These are phyloP conservation scores for Megaceryle torquata DNA, from an alignment of 2,113 vertebrate genomes.

Conservation along the genomic window DNA sequence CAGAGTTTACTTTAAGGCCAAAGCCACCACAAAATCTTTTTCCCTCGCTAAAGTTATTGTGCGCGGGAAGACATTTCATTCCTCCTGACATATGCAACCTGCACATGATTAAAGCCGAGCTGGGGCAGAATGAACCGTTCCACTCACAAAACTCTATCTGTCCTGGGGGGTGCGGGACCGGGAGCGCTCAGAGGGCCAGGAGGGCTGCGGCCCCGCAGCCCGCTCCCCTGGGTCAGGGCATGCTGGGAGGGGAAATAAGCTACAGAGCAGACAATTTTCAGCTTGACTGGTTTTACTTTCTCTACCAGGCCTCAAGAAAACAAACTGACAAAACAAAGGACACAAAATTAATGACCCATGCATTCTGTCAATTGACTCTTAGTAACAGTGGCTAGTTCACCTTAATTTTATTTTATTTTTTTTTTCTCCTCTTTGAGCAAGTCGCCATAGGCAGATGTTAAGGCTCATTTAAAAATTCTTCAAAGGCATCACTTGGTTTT, in stretches of 20 bases:
- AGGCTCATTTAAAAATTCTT: conserved; percentile 83
- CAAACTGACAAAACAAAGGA: conserved; percentile 99
- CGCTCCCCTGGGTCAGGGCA: conserved; percentile 81
- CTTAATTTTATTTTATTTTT: conserved; percentile 74
- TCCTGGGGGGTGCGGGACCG: conserved; percentile 79
- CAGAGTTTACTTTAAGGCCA: background rate
- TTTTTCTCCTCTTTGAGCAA: conserved; percentile 70
- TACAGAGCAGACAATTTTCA: conserved; percentile 99
- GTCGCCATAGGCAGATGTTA: conserved; percentile 82
- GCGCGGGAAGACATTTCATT: conserved; percentile 7
- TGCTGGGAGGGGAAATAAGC: conserved; percentile 93
- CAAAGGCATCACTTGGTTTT: conserved; percentile 81
- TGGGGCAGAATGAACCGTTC: conserved; percentile 58
- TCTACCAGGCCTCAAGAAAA: conserved; percentile 93
- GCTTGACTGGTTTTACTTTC: conserved; percentile 99
- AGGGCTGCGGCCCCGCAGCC: conserved; percentile 76
- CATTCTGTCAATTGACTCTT: conserved; percentile 91
- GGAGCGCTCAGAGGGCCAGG: conserved; percentile 77
- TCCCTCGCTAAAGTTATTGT: background rate
- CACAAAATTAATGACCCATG: conserved; percentile 99
- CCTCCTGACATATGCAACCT: conserved; percentile 17
- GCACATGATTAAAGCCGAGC: conserved; percentile 69
- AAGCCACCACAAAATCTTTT: background rate
- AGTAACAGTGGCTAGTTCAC: conserved; percentile 85
- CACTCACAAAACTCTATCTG: conserved; percentile 65